Percentiles rank a stretch among this genome's conserved stretches.
Evolutionary conservation across 1,140 invertebrate species (phyloP).

Genomic region (Drosophila malerkotliana): DNA sequence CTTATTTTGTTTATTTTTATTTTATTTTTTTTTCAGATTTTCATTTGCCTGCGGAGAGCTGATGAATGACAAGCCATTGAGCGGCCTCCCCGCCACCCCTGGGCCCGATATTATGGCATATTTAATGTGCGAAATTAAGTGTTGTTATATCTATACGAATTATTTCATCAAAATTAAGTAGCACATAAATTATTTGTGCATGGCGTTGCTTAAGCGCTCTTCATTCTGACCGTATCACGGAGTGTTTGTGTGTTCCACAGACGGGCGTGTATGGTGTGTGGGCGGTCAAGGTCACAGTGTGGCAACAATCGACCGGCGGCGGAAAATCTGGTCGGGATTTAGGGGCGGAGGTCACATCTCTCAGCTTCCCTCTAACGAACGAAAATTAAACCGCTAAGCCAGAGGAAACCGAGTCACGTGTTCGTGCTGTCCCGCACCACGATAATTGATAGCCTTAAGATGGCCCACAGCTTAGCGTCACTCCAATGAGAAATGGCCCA

Average conservation of each 20-base stretch:
- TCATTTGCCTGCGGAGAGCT: constrained; percentile 62
- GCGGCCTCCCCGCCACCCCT: constrained; percentile 12
- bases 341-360: constrained; percentile 22
- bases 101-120: constrained; percentile 58
- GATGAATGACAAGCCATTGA: constrained; percentile 78
- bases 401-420: constrained; percentile 43
- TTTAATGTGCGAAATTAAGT: constrained; percentile 81
- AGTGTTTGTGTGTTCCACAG: constrained; percentile 9
- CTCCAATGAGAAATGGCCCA: constrained; percentile 46
- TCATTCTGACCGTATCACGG: background rate
- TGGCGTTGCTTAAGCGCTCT: constrained; percentile 32
- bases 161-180: constrained; percentile 80
- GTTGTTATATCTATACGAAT: constrained; percentile 77
- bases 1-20: constrained; percentile 53
- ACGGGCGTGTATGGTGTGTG: constrained; percentile 12
- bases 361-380: background rate
- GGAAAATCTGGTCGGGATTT: constrained; percentile 1
- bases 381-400: constrained; percentile 27
- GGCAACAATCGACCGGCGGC: constrained; percentile 41
- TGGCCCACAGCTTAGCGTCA: constrained; percentile 43
- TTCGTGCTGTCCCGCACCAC: constrained; percentile 30
- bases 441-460: constrained; percentile 61
- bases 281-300: constrained; percentile 40
- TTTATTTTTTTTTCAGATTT: constrained; percentile 56
- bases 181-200: constrained; percentile 70